phyloP scores from a whole-genome alignment of 2,888 invertebrate species.

The Cephus sareptanus region DNA sequence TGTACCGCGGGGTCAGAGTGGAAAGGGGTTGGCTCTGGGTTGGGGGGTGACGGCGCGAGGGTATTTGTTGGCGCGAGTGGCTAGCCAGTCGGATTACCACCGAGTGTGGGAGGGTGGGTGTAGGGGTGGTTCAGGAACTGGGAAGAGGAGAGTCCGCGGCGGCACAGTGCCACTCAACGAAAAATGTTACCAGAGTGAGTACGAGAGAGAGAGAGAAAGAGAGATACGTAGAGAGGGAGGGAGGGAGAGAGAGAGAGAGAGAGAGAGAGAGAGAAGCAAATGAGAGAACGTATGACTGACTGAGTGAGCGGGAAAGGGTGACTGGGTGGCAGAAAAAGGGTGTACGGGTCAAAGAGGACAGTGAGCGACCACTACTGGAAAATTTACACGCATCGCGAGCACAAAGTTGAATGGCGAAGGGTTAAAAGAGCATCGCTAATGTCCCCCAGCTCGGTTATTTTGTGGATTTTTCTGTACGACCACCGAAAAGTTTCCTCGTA shows the following conservation, averaged over 20 bases:
- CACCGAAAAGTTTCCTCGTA: conserved; percentile 13
- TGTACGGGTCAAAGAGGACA: conserved; percentile 3
- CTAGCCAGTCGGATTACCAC: conserved; percentile 66
- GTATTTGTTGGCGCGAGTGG: conserved; percentile 66
- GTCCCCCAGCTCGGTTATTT: conserved; percentile 65
- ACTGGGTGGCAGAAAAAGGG: background rate
- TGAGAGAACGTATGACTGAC: conserved; percentile 8
- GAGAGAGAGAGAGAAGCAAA: conserved; percentile 11
- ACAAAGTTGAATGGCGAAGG: conserved; percentile 57
- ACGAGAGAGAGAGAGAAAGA: conserved; percentile 36
- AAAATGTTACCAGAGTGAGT: conserved; percentile 56
- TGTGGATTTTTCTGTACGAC: conserved; percentile 66
- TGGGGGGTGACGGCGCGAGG: conserved; percentile 56
- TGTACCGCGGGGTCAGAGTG: conserved; percentile 51
- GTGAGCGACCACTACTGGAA: conserved; percentile 61
- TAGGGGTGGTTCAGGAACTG: conserved; percentile 16
- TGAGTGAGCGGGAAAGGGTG: conserved; percentile 28
- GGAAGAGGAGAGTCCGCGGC: conserved; percentile 25
- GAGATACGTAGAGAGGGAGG: background rate
- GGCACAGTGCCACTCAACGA: conserved; percentile 60
- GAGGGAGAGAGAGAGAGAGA: conserved; percentile 33
- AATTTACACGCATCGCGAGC: conserved; percentile 65
- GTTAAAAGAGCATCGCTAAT: conserved; percentile 67
- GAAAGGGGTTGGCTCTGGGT: conserved; percentile 38
- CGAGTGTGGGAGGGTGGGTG: conserved; percentile 45